Percentiles rank a stretch among this genome's conserved stretches.
These are phyloP conservation scores for Saccopteryx leptura DNA, from an alignment of 2,113 vertebrate genomes.

Conservation along the genomic window DNA sequence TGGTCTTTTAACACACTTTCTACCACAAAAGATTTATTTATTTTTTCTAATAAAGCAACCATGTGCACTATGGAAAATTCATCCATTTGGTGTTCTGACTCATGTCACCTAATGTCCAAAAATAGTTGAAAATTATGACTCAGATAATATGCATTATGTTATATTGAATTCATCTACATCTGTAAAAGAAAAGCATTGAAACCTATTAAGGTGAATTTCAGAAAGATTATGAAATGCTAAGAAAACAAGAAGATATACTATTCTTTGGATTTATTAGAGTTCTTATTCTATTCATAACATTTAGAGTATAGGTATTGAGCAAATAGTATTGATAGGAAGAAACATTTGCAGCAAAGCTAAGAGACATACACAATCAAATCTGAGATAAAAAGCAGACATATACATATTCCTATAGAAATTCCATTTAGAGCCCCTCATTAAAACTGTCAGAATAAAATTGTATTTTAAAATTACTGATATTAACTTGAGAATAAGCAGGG, in stretches of 20 bases:
- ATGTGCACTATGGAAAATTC: neutral
- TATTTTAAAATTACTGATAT: neutral
- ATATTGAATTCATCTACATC: neutral
- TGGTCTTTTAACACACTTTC: neutral
- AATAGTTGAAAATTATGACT: slow-evolving; percentile 36
- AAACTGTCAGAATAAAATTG: neutral
- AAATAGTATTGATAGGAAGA: neutral
- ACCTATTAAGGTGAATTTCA: neutral
- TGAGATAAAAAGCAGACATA: neutral
- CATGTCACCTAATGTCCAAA: neutral
- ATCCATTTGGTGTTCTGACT: neutral
- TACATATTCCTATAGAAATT: neutral
- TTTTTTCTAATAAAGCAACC: neutral
- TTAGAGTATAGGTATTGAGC: neutral
- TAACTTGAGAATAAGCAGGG: slow-evolving; percentile 30
- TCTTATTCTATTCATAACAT: neutral
- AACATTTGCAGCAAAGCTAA: neutral
- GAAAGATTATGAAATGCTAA: neutral
- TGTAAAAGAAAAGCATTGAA: slow-evolving; percentile 23
- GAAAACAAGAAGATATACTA: neutral
- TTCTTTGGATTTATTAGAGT: neutral
- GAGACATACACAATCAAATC: neutral
- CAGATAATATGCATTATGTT: neutral
- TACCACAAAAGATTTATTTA: neutral
- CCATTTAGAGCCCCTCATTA: neutral